phyloP scores from a whole-genome alignment of 2,888 invertebrate species.

The Drosophila lutescens region DNA sequence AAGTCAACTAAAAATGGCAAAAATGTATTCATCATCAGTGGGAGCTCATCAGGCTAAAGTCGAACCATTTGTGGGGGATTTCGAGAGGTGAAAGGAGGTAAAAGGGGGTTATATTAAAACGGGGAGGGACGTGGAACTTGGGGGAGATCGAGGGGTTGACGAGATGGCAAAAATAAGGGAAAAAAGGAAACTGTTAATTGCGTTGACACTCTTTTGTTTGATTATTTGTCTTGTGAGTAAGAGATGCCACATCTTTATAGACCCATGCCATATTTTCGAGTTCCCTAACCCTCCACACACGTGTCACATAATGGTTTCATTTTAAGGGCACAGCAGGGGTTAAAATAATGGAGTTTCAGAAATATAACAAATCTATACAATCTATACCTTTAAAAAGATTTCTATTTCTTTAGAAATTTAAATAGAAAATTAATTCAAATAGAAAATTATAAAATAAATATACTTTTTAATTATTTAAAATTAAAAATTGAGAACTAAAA shows the following conservation, averaged over 20 bases:
- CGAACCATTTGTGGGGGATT: conserved; percentile 45
- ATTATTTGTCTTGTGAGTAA: conserved; percentile 3
- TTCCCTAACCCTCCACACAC: neutral
- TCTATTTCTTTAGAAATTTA: neutral
- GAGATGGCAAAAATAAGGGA: conserved; percentile 6
- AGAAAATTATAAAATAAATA: neutral
- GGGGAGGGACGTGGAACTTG: neutral
- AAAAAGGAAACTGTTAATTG: conserved; percentile 17
- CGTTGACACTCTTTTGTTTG: conserved; percentile 20
- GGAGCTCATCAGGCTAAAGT: conserved; percentile 36
- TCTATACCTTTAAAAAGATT: too few species aligned
- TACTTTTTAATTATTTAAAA: too few species aligned
- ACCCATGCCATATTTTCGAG: neutral
- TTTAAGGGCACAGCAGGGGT: conserved; percentile 7
- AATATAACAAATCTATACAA: too few species aligned
- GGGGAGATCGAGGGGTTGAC: neutral
- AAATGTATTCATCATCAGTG: conserved; percentile 49
- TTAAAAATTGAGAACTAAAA: too few species aligned
- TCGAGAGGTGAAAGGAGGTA: neutral
- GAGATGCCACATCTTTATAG: conserved; percentile 2
- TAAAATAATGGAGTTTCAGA: neutral
- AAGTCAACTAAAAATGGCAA: conserved; percentile 74
- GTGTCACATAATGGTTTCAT: conserved; percentile 26
- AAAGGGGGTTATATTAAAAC: neutral
- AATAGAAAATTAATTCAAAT: neutral